phyloP scores from a whole-genome alignment of 2,113 vertebrate genomes.

The Cephalopholis sonnerati region DNA sequence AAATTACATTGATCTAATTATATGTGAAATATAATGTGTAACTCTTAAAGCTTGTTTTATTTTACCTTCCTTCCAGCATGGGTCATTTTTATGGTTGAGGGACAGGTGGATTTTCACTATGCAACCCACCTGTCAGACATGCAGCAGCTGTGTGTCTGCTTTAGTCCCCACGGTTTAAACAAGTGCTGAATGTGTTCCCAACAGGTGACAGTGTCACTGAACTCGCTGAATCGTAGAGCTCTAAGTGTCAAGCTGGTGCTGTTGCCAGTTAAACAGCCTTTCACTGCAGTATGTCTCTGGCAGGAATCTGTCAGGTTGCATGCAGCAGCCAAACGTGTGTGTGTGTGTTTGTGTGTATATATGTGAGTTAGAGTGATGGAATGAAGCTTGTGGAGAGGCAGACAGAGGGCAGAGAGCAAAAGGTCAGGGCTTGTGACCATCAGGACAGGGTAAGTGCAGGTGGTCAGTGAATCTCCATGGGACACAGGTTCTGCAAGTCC shows the following conservation, averaged over 20 bases:
- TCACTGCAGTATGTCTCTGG: conserved; percentile 30
- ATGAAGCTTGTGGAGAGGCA: conserved; percentile 36
- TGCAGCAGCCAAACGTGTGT: conserved; percentile 13
- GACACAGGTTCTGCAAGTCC: conserved; percentile 34
- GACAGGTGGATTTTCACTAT: conserved; percentile 55
- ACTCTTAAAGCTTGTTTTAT: background rate
- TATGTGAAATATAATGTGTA: background rate
- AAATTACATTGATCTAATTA: background rate
- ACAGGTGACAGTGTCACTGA: conserved; percentile 65
- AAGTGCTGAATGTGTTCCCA: conserved; percentile 39
- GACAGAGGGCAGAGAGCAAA: conserved; percentile 39
- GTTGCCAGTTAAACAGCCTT: conserved; percentile 49
- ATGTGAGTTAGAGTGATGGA: conserved; percentile 40
- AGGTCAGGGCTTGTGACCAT: conserved; percentile 45
- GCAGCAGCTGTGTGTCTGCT: conserved; percentile 67
- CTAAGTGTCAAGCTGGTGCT: conserved; percentile 57
- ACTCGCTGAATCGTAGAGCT: conserved; percentile 50
- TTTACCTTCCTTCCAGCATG: conserved; percentile 31
- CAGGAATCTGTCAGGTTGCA: conserved; percentile 46
- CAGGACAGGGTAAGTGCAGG: conserved; percentile 46
- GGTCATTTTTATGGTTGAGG: conserved; percentile 37
- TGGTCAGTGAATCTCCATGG: conserved; percentile 25
- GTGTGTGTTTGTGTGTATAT: background rate
- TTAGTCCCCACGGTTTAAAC: conserved; percentile 50
- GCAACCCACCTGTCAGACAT: conserved; percentile 63